phyloP scores from a whole-genome alignment of 2,888 invertebrate species.

The Thecophora atra region DNA sequence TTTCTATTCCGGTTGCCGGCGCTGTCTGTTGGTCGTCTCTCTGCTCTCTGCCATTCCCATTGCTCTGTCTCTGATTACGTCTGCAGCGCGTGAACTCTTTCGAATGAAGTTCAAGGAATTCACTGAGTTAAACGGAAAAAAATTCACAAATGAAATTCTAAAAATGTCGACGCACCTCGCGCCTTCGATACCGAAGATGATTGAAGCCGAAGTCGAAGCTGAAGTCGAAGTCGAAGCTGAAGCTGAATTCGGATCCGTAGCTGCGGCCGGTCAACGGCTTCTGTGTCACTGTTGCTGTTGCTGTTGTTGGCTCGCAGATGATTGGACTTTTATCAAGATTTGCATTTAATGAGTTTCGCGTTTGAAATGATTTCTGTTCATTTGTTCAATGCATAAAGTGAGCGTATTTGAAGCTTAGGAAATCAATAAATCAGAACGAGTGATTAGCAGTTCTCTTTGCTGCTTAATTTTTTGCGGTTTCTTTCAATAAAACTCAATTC shows the following conservation, averaged over 20 bases:
- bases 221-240: too few species aligned
- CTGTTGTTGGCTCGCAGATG: too few species aligned
- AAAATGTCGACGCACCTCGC: neutral
- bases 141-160: slow-evolving; percentile 44
- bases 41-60: neutral
- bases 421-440: neutral
- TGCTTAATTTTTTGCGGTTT: too few species aligned
- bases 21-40: neutral
- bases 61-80: neutral
- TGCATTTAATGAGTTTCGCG: neutral
- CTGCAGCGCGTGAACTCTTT: slow-evolving; percentile 43
- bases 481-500: neutral
- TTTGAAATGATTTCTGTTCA: neutral
- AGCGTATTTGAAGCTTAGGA: neutral
- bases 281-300: neutral
- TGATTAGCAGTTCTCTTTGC: too few species aligned
- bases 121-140: slow-evolving; percentile 62
- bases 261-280: neutral
- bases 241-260: neutral
- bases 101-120: slow-evolving; percentile 64
- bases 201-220: too few species aligned
- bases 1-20: neutral
- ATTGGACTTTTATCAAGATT: too few species aligned
- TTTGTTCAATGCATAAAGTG: neutral
- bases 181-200: neutral